A percentile compares a stretch with the other conserved stretches of the same genome.
These are phyloP conservation scores for Trichechus manatus DNA, from an alignment of 2,113 vertebrate genomes.

Conservation along the genomic window DNA sequence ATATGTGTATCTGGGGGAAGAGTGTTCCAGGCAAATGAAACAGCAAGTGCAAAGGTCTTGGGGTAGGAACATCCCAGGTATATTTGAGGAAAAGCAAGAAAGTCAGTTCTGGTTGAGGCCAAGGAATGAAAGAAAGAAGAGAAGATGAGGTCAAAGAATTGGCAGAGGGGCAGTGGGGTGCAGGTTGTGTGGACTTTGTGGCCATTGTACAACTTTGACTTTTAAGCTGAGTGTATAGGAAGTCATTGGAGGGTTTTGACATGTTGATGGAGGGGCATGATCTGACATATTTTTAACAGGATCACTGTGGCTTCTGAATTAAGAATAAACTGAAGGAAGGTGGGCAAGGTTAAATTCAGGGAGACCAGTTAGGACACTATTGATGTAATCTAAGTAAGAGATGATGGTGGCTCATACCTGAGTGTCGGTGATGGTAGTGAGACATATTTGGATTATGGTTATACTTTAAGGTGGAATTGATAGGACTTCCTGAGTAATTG, in stretches of 20 bases:
- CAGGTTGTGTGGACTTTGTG: not conserved
- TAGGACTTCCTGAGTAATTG: not conserved
- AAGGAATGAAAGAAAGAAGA: not conserved
- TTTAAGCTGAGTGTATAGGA: not conserved
- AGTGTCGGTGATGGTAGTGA: not conserved
- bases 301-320: not conserved
- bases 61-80: not conserved
- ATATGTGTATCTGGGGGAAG: not conserved
- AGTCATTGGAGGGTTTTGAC: not conserved
- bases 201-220: not conserved
- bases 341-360: not conserved
- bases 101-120: not conserved
- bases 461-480: not conserved
- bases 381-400: not conserved
- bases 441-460: not conserved
- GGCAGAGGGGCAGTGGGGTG: not conserved
- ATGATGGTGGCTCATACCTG: not conserved
- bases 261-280: not conserved
- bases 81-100: not conserved
- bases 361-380: not conserved
- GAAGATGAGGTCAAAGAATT: not conserved
- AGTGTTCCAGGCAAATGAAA: too few species aligned
- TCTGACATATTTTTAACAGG: not conserved
- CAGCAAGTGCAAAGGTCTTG: not conserved
- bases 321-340: not conserved